Base-by-base conservation (phyloP, 1,140 invertebrate genomes). In the Anastatus disparis region DNA sequence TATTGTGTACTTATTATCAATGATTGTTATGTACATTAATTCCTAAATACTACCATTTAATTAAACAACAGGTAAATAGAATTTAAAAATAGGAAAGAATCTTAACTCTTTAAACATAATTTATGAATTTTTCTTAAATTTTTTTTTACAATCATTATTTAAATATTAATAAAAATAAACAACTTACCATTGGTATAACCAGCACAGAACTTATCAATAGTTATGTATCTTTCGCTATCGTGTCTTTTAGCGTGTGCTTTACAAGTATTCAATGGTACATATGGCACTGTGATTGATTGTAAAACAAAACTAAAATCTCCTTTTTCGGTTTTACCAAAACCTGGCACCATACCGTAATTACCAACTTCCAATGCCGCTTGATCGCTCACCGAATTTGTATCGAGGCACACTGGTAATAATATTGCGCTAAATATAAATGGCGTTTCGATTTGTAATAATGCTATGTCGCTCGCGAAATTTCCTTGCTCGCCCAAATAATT, bases 181-280 rank as follows among this genome's bases (percentile, higher is more conserved):
- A 56, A 70, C 72, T 69, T 65, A 85, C 84, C 84, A 71, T 86
- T 85, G 12, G 72, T 76, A 38, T 82, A 84, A 3, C 84, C 84
- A 20, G 84, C 84, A 42, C 84, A 86, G 68, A 86, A 83, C 70
- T 86, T 86, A 40, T 85, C 84, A 9, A 53, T 29, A 1, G 83
- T 82, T 1, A 84, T 75, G 55, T 71, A 83, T 29, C 69, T 79
- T 65, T 70, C 68, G 24, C 65, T 79, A 1, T 79, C 62, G 0
- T 17, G 26, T 6, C 62, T 48, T 10, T 12, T 17, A 26, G 74
- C 79, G 6, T 38, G 44, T 1, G 69, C 22, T 71, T 74, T 79
- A 22, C 84, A 86, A 20, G 76, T 62, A 22, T 29, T 64, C 9
- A 58, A 12, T 2, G 81, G 48, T 22, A 85, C 65, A 61, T 76